phyloP scores from a whole-genome alignment of 2,797 vertebrate genomes.

The Galaxias olidus region DNA sequence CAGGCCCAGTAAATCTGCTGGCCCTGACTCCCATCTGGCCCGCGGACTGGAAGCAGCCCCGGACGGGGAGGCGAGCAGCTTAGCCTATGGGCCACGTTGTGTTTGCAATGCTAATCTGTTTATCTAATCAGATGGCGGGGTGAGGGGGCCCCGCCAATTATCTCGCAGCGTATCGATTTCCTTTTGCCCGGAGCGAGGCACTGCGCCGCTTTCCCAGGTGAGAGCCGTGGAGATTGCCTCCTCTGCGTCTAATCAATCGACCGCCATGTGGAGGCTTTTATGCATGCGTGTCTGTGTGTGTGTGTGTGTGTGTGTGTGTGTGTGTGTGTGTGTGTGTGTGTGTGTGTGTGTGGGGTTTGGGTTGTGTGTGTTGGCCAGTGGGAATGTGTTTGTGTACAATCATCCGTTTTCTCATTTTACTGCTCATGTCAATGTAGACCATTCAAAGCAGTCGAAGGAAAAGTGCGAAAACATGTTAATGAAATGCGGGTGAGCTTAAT shows the following conservation, averaged over 20 bases:
- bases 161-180: slow-evolving; percentile 69
- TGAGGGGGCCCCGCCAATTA: slow-evolving; percentile 67
- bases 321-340: slow-evolving; percentile 32
- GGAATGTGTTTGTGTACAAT: no score
- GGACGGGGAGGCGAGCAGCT: slow-evolving; percentile 13
- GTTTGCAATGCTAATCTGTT: slow-evolving; percentile 66
- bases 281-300: slow-evolving; percentile 4
- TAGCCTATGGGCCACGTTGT: slow-evolving; percentile 54
- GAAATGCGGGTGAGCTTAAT: no score
- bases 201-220: slow-evolving; percentile 55
- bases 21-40: neutral
- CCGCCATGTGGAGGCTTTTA: slow-evolving; percentile 28
- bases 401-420: no score
- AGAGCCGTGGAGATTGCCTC: slow-evolving; percentile 53
- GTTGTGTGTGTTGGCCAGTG: no score
- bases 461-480: no score
- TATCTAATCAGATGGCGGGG: slow-evolving; percentile 67
- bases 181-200: slow-evolving; percentile 41
- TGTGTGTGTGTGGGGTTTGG: slow-evolving; percentile 23
- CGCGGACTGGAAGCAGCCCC: slow-evolving; percentile 26
- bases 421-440: no score
- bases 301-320: slow-evolving; percentile 23
- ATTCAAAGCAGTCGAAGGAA: no score
- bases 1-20: slow-evolving; percentile 23
- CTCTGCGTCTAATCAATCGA: slow-evolving; percentile 59